Evolutionary conservation across 2,888 invertebrate genomes (phyloP), one percentile per base, ranked within the genome.

Genomic region (Aproaerema taeniolella): DNA sequence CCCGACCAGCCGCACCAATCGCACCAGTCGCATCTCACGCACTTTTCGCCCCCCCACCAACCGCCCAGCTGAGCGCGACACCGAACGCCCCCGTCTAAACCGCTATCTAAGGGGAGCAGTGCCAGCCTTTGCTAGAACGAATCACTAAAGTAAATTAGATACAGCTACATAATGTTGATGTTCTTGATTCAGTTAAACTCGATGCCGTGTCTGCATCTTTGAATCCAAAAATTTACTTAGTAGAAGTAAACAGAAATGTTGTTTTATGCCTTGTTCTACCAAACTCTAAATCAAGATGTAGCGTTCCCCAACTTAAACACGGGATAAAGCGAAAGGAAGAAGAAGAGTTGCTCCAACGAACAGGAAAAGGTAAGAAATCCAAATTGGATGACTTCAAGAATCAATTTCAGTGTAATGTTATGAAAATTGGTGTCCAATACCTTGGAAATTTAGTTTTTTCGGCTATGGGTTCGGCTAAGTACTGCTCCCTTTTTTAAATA

Each of bases 1-100:
- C 62, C 55, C 45, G 58, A 49, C 50, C 58, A n/a, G n/a, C 58
- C 39, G 50, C 53, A 71, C 67, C 47, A 73, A 74, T 67, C 76
- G 76, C 14, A 31, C 47, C 46, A 38, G 31, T 42, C 39, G 38
- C 42, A 25, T 33, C 36, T 12, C 32, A 6, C 31, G 28, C 14
- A 25, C 26, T 17, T 11, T 12, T 20, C 31, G 30, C 38, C 29
- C 16, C 28, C 35, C 14, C 31, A 8, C 30, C 15, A 32, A 28
- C 29, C 36, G 24, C 32, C 35, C 17, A 33, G 32, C 34, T 31
- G 34, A 35, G 25, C 40, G 15, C 12, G n/a, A n/a, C 36, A 24
- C 17, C 20, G 7, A 29, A 26, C 13, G 24, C 9, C 26, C 32
- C 59, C 61, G 61, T 59, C 58, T 60, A 59, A n/a, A 32, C 37